Evolutionary conservation across 2,888 invertebrate species (phyloP).

Genomic region (Clivina fossor): DNA sequence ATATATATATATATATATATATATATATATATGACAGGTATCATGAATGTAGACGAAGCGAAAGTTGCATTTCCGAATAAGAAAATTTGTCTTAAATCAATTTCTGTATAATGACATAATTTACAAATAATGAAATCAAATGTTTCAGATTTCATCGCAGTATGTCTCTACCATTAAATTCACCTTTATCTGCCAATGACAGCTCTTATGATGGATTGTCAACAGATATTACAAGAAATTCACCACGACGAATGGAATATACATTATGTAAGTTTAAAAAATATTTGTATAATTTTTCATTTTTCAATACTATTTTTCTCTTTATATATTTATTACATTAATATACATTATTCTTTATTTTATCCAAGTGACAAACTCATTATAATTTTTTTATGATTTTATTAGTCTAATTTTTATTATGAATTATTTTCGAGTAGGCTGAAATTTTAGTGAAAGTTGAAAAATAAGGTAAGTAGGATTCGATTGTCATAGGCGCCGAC

Average conservation of each 20-base stretch:
- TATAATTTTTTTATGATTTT: constrained; percentile 8
- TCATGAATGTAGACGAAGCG: too few relatives aligned
- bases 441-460: constrained; percentile 29
- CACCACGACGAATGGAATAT: constrained; percentile 77
- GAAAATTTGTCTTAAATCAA: constrained; percentile 21
- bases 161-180: constrained; percentile 66
- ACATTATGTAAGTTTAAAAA: constrained; percentile 72
- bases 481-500: constrained; percentile 5
- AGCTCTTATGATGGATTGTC: constrained; percentile 55
- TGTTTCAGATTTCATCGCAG: constrained; percentile 67
- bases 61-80: too few relatives aligned
- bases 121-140: background rate
- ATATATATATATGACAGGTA: too few relatives aligned
- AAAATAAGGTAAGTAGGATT: constrained; percentile 24
- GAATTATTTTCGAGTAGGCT: constrained; percentile 15
- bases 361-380: constrained; percentile 13
- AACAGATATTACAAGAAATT: constrained; percentile 49
- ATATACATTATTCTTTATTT: constrained; percentile 1
- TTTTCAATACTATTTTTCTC: constrained; percentile 34
- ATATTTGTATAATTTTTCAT: constrained; percentile 32
- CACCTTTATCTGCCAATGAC: constrained; percentile 56
- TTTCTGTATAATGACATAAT: constrained; percentile 4
- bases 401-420: constrained; percentile 1
- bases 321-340: constrained; percentile 31
- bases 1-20: too few relatives aligned